Evolutionary conservation across 2,797 vertebrate species (phyloP), one percentile per base, ranked within the genome.

Genomic region (Phaenicophaeus curvirostris): DNA sequence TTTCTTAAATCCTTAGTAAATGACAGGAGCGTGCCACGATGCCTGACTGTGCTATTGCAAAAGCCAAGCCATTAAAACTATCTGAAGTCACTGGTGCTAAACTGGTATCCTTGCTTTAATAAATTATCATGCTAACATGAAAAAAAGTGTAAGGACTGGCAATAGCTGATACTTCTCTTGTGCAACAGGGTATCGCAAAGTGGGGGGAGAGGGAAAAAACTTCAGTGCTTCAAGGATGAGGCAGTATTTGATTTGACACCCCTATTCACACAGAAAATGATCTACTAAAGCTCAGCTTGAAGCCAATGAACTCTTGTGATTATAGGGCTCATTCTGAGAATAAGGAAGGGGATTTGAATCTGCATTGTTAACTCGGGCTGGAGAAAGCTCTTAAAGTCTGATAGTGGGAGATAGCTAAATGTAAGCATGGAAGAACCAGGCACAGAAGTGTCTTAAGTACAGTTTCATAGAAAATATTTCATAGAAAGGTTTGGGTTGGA

Each of bases 1-100:
- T 87, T 92, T 78, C 67, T 71, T 92, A 69, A 87, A 76, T 90
- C 42, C 15, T 79, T 51, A 75, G 37, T 57, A 81, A 87, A 63
- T 89, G 59, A n/a, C 44, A 79, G 44, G 33, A 58, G 12, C 14
- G 27, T 72, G 48, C 35, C 27, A 57, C 42, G 62, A 48, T 58
- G 19, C 17, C 65, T 68, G 50, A 41, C 25, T 73, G 44, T 76
- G 30, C 39, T 66, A 16, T 30, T 69, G 62, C 37, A 61, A 72
- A 81, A 79, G 5, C n/a, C 44, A 89, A 82, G 14, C 16, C 13
- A 25, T 48, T 85, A 50, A 66, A 68, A 24, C 73, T 42, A n/a
- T 76, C n/a, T 35, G 18, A 87, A 72, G 31, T 28, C 73, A 50
- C 23, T 35, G 50, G 28, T 78, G 59, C n/a, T 90, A 69, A 90